A percentile compares a stretch with the other conserved stretches of the same genome.
Evolutionary conservation across 2,888 invertebrate species (phyloP).

Genomic region (Polydrusus pterygomalis): DNA sequence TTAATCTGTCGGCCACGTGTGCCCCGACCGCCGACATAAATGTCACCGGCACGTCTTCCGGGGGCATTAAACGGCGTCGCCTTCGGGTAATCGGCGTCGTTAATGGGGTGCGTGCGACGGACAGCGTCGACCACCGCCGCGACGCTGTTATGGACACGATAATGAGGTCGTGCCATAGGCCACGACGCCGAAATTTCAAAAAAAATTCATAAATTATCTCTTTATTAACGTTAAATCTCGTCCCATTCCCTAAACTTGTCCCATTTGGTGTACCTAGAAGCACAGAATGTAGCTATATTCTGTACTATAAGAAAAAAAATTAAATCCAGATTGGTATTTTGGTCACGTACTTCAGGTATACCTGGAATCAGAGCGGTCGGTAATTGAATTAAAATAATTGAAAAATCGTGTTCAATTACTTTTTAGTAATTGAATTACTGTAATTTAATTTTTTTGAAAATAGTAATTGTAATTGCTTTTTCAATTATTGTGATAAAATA

Average conservation of each 20-base stretch:
- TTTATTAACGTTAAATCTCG: not conserved
- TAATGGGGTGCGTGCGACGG: constrained; percentile 67
- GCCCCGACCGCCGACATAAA: constrained; percentile 48
- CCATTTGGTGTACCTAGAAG: too few species aligned
- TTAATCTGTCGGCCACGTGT: constrained; percentile 51
- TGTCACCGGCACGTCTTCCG: constrained; percentile 53
- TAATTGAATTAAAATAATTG: too few species aligned
- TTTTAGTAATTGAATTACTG: too few species aligned
- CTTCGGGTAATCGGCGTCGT: constrained; percentile 70
- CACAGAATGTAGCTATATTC: too few species aligned
- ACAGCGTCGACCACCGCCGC: constrained; percentile 61
- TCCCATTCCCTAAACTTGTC: not conserved
- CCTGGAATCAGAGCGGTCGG: too few species aligned
- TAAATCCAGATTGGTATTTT: too few species aligned
- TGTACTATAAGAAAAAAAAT: too few species aligned
- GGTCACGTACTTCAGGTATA: too few species aligned
- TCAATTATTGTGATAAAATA: too few species aligned
- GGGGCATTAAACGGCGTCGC: constrained; percentile 64
- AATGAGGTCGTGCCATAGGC: constrained; percentile 41
- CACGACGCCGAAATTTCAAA: not conserved
- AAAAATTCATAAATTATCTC: not conserved
- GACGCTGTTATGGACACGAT: constrained; percentile 53
- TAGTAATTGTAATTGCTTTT: too few species aligned
- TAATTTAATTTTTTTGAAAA: too few species aligned
- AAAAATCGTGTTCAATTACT: too few species aligned